Evolutionary conservation across 2,113 vertebrate species (phyloP).

Genomic region (Tonatia bakeri): DNA sequence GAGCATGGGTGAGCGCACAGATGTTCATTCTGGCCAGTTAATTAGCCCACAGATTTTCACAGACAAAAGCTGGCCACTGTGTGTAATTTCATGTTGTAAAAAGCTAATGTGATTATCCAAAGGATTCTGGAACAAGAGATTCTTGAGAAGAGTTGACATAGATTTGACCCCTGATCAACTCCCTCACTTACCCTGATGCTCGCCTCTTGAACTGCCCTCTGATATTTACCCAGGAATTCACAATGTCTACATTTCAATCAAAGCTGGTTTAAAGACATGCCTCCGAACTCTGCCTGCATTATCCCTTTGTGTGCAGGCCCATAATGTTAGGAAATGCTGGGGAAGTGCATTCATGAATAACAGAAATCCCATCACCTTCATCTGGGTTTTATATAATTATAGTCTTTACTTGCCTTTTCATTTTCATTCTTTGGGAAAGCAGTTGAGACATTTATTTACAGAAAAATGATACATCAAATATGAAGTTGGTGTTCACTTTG

Average conservation of each 20-base stretch:
- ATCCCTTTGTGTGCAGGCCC: neutral
- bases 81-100: neutral
- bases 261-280: neutral
- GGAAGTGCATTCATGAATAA: slow-evolving; percentile 13
- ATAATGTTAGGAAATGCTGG: neutral
- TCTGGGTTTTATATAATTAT: slow-evolving; percentile 35
- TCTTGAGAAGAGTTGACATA: neutral
- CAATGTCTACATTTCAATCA: neutral
- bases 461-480: neutral
- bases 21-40: neutral
- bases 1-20: neutral
- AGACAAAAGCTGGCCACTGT: neutral
- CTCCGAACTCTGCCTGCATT: neutral
- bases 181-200: neutral
- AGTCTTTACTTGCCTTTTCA: slow-evolving; percentile 19
- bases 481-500: slow-evolving; percentile 17
- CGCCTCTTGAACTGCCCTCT: neutral
- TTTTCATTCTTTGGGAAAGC: slow-evolving; percentile 39
- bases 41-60: neutral
- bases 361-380: slow-evolving; percentile 6
- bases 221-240: neutral
- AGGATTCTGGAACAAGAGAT: neutral
- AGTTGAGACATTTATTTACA: slow-evolving; percentile 43
- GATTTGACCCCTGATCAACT: neutral
- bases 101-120: neutral